A percentile compares a stretch with the other conserved stretches of the same genome.
Conservation (phyloP, 2,888 invertebrate genomes). For the Hirtodrosophila histrioides region DNA sequence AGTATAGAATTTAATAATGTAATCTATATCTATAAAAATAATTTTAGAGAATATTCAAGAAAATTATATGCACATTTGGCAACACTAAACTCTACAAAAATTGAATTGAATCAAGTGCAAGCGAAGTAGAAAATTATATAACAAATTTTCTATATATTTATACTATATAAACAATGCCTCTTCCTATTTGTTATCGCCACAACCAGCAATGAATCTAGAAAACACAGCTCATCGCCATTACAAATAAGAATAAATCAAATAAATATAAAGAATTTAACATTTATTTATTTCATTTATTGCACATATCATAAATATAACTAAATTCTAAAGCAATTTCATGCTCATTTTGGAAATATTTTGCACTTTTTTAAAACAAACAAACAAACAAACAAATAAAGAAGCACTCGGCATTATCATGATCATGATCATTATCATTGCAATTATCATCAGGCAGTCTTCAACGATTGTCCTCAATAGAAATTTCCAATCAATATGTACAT, state of each 20-base stretch:
- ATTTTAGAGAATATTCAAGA: too few relatives aligned
- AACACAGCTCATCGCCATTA: conserved; percentile 21
- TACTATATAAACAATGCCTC: conserved; percentile 59
- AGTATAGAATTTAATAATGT: too few relatives aligned
- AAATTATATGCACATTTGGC: too few relatives aligned
- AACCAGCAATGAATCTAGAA: conserved; percentile 32
- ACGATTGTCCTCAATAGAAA: not conserved
- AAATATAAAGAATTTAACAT: conserved; percentile 5
- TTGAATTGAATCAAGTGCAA: conserved; percentile 37
- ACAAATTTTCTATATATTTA: conserved; percentile 26
- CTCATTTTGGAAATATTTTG: too few relatives aligned
- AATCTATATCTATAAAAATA: too few relatives aligned
- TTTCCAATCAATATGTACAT: not conserved
- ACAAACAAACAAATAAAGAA: conserved; percentile 10
- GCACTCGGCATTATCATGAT: conserved; percentile 27
- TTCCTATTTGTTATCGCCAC: conserved; percentile 66
- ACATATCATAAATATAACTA: not conserved
- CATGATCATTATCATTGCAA: conserved; percentile 11
- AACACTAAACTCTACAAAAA: too few relatives aligned
- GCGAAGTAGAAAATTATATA: not conserved
- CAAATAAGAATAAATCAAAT: not conserved
- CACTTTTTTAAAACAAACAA: conserved; percentile 4
- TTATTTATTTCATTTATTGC: not conserved
- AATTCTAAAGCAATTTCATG: too few relatives aligned
- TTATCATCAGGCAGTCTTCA: not conserved